phyloP scores from a whole-genome alignment of 2,888 invertebrate species.

The Dione juno region DNA sequence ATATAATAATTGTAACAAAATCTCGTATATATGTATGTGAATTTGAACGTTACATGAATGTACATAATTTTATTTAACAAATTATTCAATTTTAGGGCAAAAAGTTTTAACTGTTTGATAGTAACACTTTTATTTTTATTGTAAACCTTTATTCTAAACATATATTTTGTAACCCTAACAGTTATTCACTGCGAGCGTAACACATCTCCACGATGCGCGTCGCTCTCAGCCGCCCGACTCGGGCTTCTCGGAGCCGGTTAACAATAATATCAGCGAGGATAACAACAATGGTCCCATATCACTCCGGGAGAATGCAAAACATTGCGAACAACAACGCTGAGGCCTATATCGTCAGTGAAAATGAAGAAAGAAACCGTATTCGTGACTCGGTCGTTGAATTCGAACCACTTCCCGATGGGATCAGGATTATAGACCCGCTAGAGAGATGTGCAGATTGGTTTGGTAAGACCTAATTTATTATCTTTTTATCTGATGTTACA shows the following conservation, averaged over 20 bases:
- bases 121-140: neutral
- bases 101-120: too few relatives aligned
- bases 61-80: too few relatives aligned
- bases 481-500: too few relatives aligned
- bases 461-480: slow-evolving; percentile 56
- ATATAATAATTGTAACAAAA: too few relatives aligned
- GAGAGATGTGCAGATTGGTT: slow-evolving; percentile 78
- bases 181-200: slow-evolving; percentile 74
- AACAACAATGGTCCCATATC: slow-evolving; percentile 84
- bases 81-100: too few relatives aligned
- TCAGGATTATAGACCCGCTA: slow-evolving; percentile 69
- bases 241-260: slow-evolving; percentile 74
- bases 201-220: slow-evolving; percentile 73
- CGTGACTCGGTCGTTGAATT: slow-evolving; percentile 77
- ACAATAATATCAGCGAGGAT: slow-evolving; percentile 79
- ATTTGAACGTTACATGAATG: too few relatives aligned
- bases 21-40: too few relatives aligned
- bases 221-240: slow-evolving; percentile 72
- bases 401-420: slow-evolving; percentile 69
- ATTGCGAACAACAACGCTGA: slow-evolving; percentile 83
- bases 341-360: slow-evolving; percentile 79
- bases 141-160: neutral
- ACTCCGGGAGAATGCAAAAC: slow-evolving; percentile 82
- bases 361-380: slow-evolving; percentile 74
- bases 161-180: slow-evolving; percentile 45